Evolutionary conservation across 2,113 vertebrate genomes (phyloP).

Genomic region (Polyodon spathula): DNA sequence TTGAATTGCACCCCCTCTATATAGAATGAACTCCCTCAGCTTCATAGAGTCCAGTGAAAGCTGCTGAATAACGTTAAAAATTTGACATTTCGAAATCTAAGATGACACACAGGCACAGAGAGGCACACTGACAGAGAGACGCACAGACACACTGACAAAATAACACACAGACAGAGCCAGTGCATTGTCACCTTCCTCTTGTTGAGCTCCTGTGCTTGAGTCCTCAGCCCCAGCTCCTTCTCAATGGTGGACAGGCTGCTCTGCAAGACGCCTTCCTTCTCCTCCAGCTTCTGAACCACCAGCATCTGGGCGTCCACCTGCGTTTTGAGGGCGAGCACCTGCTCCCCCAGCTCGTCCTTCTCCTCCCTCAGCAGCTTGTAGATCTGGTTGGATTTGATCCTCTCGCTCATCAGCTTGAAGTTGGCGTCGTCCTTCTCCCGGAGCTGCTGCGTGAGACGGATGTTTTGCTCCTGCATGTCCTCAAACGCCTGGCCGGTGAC

Average conservation of each 20-base stretch:
- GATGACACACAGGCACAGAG: too few species aligned
- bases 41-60: too few species aligned
- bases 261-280: slow-evolving; percentile 81
- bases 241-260: slow-evolving; percentile 68
- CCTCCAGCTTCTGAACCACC: slow-evolving; percentile 83
- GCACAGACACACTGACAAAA: too few species aligned
- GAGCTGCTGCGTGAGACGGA: slow-evolving; percentile 93
- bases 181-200: slow-evolving; percentile 95
- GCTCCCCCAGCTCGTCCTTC: slow-evolving; percentile 91
- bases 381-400: slow-evolving; percentile 97
- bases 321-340: slow-evolving; percentile 87
- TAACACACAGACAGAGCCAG: too few species aligned
- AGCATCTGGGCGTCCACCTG: slow-evolving; percentile 82
- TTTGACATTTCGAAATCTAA: too few species aligned
- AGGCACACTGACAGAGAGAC: too few species aligned
- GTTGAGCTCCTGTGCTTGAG: slow-evolving; percentile 80
- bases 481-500: slow-evolving; percentile 97
- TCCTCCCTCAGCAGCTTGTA: slow-evolving; percentile 95
- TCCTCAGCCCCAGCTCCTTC: slow-evolving; percentile 73
- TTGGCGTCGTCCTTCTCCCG: slow-evolving; percentile 95
- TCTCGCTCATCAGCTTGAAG: slow-evolving; percentile 95
- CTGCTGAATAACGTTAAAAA: too few species aligned
- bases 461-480: slow-evolving; percentile 98
- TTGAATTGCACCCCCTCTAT: too few species aligned
- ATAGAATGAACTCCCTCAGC: too few species aligned